Evolutionary conservation across 2,113 vertebrate genomes (phyloP), one percentile per base, ranked within the genome.

Genomic region (Hippocampus barbouri): DNA sequence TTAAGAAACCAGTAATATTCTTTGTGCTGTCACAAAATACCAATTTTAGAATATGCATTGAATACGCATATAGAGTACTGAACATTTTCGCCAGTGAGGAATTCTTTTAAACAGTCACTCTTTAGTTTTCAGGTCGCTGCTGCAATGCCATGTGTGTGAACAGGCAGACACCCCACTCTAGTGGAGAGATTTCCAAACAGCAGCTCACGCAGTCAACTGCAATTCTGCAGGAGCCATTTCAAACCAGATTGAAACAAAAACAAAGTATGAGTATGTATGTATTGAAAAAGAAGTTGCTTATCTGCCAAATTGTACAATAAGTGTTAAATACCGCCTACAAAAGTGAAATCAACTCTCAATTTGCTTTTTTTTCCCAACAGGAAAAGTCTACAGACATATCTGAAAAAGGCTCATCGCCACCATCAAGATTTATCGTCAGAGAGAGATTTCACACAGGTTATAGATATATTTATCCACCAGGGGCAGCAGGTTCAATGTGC

Each of bases 101-200:
- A 23, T 47, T 16, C 4, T 16, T 57, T 4, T 23, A 8, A 23
- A 11, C 23, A 7, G 16, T 12, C 4, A 57, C 23, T 34, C 27
- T 30, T 16, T 8, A 60, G 27, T 30, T 27, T 60, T 15, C 25
- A 60, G 16, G 59, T 16, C 9, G 8, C 27, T 18, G 21, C 10
- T 30, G 16, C 14, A 18, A 61, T 18, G 27, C 27, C 59, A 61
- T 6, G 62, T 43, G 20, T 40, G 3, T 45, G 12, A 66, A 59
- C 74, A 79, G 87, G 68, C n/a, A 43, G 40, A 79, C 21, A 12
- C 8, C 83, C 14, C 85, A 82, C 84, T 83, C 87, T 86, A 69
- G 87, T 87, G 86, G 86, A 43, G 34, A 76, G 7, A 18, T 40
- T 11, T 15, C 7, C 18, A 7, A 70, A 83, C 66, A 69, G 43